Percentiles rank a stretch among this genome's conserved stretches.
These are phyloP conservation scores for Mastacembelus armatus DNA, from an alignment of 2,797 vertebrate genomes.

Conservation along the genomic window DNA sequence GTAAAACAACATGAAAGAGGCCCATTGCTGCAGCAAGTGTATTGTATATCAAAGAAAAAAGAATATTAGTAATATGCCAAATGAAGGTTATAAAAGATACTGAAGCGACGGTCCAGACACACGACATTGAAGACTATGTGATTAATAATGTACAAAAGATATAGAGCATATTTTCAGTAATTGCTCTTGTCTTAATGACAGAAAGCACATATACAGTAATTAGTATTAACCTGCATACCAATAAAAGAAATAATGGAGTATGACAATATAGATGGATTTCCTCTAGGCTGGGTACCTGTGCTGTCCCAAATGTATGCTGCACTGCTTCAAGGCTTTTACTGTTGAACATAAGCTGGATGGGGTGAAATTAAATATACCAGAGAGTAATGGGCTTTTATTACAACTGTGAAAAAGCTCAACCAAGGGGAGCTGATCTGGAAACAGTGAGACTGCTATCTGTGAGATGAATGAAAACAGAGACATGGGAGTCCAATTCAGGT, in stretches of 20 bases:
- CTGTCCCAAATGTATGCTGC: slow-evolving; percentile 12
- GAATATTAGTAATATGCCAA: slow-evolving; percentile 27
- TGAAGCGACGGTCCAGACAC: background rate
- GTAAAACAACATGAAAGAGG: slow-evolving; percentile 15
- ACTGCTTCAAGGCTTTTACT: slow-evolving; percentile 34
- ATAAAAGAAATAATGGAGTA: slow-evolving; percentile 10
- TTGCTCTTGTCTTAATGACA: background rate
- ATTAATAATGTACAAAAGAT: no score
- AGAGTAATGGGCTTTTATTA: slow-evolving; percentile 37
- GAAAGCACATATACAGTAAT: slow-evolving; percentile 2
- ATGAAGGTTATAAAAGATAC: slow-evolving; percentile 5
- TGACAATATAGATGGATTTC: slow-evolving; percentile 22
- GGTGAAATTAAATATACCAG: slow-evolving; percentile 43
- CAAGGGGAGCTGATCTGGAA: slow-evolving; percentile 16
- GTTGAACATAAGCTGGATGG: slow-evolving; percentile 39
- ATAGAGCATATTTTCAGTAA: no score
- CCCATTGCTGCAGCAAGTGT: slow-evolving; percentile 4
- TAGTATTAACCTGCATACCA: slow-evolving; percentile 14
- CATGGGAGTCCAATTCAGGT: background rate
- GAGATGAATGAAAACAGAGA: slow-evolving; percentile 39
- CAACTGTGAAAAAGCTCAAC: slow-evolving; percentile 31
- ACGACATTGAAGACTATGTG: no score
- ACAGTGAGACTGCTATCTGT: slow-evolving; percentile 25
- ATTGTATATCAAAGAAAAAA: slow-evolving; percentile 7
- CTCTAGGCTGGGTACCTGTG: slow-evolving; percentile 17